Conservation (phyloP, 2,113 vertebrate species). For the Prunella himalayana region DNA sequence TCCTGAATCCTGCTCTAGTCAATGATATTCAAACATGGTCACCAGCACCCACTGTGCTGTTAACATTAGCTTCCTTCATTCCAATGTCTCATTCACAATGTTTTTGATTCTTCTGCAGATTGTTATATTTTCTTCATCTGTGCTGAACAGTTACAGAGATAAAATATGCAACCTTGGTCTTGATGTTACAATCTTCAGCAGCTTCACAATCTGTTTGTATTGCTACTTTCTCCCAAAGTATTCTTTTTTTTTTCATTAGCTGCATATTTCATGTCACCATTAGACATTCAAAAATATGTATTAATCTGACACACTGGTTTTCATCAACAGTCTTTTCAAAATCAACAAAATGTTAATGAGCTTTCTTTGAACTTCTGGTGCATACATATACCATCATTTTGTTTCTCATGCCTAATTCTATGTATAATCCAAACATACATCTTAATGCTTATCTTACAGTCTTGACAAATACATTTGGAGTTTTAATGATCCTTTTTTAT, state of each 20-base stretch:
- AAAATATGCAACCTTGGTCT: background rate
- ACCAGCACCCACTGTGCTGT: background rate
- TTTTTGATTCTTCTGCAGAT: background rate
- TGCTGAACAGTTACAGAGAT: background rate
- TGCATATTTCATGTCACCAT: background rate
- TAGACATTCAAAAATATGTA: background rate
- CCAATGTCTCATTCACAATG: background rate
- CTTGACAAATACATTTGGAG: background rate
- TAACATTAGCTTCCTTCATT: background rate
- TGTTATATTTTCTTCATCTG: background rate
- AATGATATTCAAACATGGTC: background rate
- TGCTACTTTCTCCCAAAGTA: background rate
- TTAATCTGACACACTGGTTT: background rate
- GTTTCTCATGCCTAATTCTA: background rate
- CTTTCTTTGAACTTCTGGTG: background rate
- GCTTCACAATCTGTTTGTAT: background rate
- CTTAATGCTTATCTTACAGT: background rate
- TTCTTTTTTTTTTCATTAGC: background rate
- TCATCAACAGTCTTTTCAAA: background rate
- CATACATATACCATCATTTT: background rate
- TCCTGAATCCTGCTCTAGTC: background rate
- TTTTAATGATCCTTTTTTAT: background rate
- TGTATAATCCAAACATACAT: background rate
- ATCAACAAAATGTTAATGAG: background rate
- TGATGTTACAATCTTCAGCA: background rate